A percentile compares a stretch with the other conserved stretches of the same genome.
Conservation (phyloP, 2,113 vertebrate species). For the Boleophthalmus pectinirostris region DNA sequence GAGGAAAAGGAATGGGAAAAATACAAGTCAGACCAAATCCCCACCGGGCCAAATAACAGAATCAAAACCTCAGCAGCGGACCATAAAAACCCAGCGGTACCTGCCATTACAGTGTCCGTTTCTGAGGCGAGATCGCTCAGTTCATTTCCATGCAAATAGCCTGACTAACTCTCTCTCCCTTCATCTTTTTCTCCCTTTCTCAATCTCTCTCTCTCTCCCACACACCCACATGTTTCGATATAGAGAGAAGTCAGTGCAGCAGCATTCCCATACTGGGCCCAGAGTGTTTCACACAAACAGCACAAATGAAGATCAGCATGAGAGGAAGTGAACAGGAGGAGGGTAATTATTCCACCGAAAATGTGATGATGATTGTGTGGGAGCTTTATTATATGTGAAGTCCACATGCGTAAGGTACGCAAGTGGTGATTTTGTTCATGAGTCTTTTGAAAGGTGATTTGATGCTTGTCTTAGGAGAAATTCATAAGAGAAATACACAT, state of each 20-base stretch:
- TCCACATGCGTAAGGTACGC: neutral
- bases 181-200: neutral
- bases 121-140: conserved; percentile 49
- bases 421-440: neutral
- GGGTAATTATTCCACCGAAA: neutral
- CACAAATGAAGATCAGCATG: conserved; percentile 31
- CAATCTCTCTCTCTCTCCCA: neutral
- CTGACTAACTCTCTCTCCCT: conserved; percentile 21
- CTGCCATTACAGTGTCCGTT: conserved; percentile 51
- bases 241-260: conserved; percentile 10
- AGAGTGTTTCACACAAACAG: conserved; percentile 37
- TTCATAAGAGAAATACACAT: neutral
- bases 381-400: neutral
- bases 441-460: neutral
- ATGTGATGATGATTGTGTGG: neutral
- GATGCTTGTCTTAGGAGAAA: neutral
- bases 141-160: conserved; percentile 67
- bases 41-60: conserved; percentile 52
- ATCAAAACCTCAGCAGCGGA: conserved; percentile 61
- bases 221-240: conserved; percentile 11
- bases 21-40: conserved; percentile 35
- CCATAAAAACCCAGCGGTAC: conserved; percentile 54
- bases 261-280: conserved; percentile 32
- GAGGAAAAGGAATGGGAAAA: conserved; percentile 13
- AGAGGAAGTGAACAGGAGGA: conserved; percentile 24